Evolutionary conservation across 1,140 invertebrate species (phyloP).

Genomic region (Nasonia longicornis): DNA sequence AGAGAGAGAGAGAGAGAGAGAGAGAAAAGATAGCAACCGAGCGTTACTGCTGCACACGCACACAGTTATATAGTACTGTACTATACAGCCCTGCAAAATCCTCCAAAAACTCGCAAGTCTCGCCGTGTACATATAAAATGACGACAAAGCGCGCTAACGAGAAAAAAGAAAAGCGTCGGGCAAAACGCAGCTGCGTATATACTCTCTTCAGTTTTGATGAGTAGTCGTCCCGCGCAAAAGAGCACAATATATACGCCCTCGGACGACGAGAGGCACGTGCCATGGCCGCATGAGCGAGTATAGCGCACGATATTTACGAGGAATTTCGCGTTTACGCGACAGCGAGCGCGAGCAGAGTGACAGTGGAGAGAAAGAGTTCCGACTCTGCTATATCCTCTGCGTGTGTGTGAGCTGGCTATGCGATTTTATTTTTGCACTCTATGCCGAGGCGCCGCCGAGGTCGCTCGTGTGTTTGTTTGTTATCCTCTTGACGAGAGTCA

Average conservation of each 20-base stretch:
- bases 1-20: neutral
- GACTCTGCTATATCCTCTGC: neutral
- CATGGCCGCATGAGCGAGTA: too few species aligned
- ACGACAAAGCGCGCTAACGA: neutral
- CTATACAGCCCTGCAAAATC: too few species aligned
- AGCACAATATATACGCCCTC: neutral
- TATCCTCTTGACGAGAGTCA: constrained; percentile 7
- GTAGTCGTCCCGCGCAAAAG: neutral
- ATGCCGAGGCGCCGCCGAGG: neutral
- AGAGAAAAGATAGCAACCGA: neutral
- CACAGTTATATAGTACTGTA: too few species aligned
- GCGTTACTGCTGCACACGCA: too few species aligned
- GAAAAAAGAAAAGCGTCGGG: constrained; percentile 3
- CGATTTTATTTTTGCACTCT: constrained; percentile 8
- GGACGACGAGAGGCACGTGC: too few species aligned
- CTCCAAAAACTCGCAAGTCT: neutral
- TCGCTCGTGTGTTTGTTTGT: constrained; percentile 3
- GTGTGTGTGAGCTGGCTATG: neutral
- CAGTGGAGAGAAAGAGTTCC: neutral
- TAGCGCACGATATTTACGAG: constrained; percentile 12
- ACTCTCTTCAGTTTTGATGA: constrained; percentile 20
- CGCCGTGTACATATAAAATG: neutral
- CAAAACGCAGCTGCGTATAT: neutral
- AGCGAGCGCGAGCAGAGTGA: neutral
- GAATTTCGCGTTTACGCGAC: constrained; percentile 15